phyloP scores from a whole-genome alignment of 2,888 invertebrate genomes.

The Eupithecia abbreviata region DNA sequence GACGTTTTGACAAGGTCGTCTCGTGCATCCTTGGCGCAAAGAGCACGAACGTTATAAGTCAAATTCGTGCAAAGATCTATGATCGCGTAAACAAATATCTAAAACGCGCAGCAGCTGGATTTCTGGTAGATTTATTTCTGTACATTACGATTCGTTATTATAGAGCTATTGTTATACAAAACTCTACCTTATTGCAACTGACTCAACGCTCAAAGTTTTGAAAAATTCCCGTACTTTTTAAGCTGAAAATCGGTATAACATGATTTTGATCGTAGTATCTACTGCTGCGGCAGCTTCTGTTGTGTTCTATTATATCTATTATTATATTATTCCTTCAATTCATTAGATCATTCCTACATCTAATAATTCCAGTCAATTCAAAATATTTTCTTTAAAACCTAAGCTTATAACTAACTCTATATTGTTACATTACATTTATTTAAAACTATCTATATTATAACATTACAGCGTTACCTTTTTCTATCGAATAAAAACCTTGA shows the following conservation, averaged over 20 bases:
- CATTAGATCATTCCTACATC: neutral
- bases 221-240: neutral
- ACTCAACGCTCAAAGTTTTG: conserved; percentile 17
- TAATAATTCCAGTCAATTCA: neutral
- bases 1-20: conserved; percentile 30
- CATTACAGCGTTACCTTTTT: neutral
- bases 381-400: neutral
- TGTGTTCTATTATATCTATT: neutral
- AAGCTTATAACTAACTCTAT: neutral
- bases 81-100: conserved; percentile 41
- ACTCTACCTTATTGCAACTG: conserved; percentile 41
- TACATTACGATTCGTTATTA: conserved; percentile 50
- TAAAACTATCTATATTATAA: neutral
- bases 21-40: conserved; percentile 24
- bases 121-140: conserved; percentile 54
- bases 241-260: neutral
- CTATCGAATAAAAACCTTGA: conserved; percentile 13
- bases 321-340: neutral
- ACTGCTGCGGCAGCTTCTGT: neutral
- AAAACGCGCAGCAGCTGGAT: conserved; percentile 49
- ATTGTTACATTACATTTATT: neutral
- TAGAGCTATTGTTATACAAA: conserved; percentile 39
- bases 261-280: neutral
- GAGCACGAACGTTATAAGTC: conserved; percentile 35
- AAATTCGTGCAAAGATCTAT: conserved; percentile 33